Evolutionary conservation across 2,113 vertebrate species (phyloP).

Genomic region (Hippocampus abdominalis): DNA sequence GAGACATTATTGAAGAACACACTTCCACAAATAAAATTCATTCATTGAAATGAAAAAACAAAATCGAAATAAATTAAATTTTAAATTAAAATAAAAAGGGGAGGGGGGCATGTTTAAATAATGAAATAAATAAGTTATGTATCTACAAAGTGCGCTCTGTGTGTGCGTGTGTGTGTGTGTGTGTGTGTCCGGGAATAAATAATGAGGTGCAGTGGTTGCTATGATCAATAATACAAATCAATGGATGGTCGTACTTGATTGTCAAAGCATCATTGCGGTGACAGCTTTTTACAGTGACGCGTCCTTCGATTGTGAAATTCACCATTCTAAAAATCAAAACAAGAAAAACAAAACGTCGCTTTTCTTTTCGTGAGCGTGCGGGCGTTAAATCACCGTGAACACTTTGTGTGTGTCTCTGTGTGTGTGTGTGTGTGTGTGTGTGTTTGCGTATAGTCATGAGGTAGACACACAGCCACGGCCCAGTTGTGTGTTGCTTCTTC

Average conservation of each 20-base stretch:
- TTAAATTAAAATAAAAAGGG: slow-evolving; percentile 65
- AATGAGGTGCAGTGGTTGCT: slow-evolving; percentile 26
- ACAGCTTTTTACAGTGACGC: slow-evolving; percentile 63
- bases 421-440: neutral
- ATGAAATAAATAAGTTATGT: slow-evolving; percentile 67
- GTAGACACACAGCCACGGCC: slow-evolving; percentile 80
- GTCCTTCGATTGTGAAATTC: slow-evolving; percentile 54
- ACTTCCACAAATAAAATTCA: slow-evolving; percentile 76
- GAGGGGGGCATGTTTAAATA: slow-evolving; percentile 7
- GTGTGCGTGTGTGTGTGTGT: slow-evolving; percentile 10
- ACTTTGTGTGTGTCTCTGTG: slow-evolving; percentile 30
- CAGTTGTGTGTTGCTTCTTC: slow-evolving; percentile 52
- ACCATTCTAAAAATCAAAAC: slow-evolving; percentile 26
- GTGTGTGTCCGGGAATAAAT: slow-evolving; percentile 38
- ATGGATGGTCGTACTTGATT: slow-evolving; percentile 74
- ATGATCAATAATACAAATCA: slow-evolving; percentile 41
- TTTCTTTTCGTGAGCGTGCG: slow-evolving; percentile 19
- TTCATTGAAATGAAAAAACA: neutral
- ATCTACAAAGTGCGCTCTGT: slow-evolving; percentile 82
- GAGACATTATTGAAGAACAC: slow-evolving; percentile 79
- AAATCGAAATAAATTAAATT: slow-evolving; percentile 73
- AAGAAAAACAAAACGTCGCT: slow-evolving; percentile 26
- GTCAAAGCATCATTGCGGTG: slow-evolving; percentile 84
- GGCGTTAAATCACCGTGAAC: slow-evolving; percentile 55
- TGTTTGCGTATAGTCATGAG: slow-evolving; percentile 70